Conservation (phyloP, 2,113 vertebrate genomes). For the Ovis canadensis region DNA sequence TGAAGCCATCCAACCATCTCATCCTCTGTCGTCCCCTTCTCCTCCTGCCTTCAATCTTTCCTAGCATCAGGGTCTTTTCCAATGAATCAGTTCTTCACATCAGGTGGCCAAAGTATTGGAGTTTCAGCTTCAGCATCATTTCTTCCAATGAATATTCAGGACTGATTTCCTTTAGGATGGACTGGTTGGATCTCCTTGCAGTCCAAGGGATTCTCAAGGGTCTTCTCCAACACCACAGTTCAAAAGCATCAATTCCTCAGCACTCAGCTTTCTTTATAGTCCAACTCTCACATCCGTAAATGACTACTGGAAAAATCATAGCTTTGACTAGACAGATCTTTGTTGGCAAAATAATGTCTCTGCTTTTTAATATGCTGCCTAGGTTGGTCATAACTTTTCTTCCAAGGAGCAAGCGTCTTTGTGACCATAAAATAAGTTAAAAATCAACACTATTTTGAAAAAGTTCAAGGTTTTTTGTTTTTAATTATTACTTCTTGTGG, state of each 20-base stretch:
- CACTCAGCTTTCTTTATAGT: background rate
- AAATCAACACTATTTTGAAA: background rate
- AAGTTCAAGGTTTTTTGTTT: background rate
- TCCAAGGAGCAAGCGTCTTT: background rate
- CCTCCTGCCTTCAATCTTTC: background rate
- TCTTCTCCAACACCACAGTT: background rate
- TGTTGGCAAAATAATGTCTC: background rate
- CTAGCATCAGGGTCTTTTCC: accelerated
- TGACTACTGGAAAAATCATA: background rate
- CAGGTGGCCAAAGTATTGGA: background rate
- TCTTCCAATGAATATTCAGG: background rate
- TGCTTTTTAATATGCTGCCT: background rate
- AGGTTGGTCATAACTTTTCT: background rate
- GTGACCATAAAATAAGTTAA: background rate
- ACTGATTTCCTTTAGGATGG: background rate
- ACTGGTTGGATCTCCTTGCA: background rate
- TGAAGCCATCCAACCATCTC: background rate
- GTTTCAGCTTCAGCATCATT: background rate
- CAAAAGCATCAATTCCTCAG: background rate
- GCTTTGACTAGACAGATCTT: background rate
- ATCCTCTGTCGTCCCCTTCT: background rate
- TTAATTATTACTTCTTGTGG: background rate
- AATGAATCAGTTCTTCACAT: background rate
- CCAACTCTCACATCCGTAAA: background rate
- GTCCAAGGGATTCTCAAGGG: background rate